Conservation (phyloP, 2,888 invertebrate genomes). For the Sturmia bella region DNA sequence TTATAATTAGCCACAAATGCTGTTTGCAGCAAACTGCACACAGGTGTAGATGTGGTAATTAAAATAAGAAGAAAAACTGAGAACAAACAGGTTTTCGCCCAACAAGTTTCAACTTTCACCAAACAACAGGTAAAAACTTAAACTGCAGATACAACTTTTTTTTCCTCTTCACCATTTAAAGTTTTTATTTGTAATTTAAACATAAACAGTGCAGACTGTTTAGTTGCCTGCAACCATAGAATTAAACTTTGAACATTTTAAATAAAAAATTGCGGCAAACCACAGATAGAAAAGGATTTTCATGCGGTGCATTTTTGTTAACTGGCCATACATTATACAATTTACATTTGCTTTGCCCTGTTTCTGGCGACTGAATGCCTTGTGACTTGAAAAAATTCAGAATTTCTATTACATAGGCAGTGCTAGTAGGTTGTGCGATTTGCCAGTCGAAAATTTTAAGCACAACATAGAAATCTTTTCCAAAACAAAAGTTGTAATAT, state of each 20-base stretch:
- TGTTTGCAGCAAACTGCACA: constrained; percentile 50
- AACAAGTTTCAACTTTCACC: background rate
- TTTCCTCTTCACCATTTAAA: background rate
- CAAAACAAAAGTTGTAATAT: no score
- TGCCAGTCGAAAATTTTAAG: no score
- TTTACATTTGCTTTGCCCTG: no score
- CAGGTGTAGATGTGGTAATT: constrained; percentile 55
- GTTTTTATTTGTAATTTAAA: background rate
- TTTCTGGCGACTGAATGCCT: no score
- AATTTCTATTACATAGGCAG: no score
- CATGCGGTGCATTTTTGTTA: no score
- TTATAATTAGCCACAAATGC: constrained; percentile 64
- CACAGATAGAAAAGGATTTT: background rate
- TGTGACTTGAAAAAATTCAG: no score
- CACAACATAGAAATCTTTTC: no score
- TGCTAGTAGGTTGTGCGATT: no score
- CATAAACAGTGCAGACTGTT: background rate
- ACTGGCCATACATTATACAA: no score
- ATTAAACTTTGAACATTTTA: background rate
- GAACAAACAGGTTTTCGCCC: background rate
- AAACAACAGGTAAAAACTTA: constrained; percentile 38
- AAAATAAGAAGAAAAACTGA: constrained; percentile 8
- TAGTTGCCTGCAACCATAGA: background rate
- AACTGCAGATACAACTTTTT: constrained; percentile 34
- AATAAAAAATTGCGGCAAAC: background rate